phyloP scores from a whole-genome alignment of 2,113 vertebrate species.

The Chaetodon auriga region DNA sequence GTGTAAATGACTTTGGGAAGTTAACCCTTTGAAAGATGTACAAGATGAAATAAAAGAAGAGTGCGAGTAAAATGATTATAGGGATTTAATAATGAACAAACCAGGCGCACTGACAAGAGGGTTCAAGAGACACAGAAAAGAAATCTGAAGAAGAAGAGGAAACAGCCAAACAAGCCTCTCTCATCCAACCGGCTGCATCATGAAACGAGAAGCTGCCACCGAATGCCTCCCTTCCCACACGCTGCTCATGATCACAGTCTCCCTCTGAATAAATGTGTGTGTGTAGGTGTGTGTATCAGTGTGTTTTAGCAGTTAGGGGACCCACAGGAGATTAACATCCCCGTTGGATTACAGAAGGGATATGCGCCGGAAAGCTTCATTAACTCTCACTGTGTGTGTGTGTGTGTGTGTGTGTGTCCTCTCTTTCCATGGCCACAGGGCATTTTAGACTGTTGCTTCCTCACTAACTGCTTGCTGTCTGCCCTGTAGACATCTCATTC shows the following conservation, averaged over 20 bases:
- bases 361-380: slow-evolving; percentile 62
- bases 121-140: slow-evolving; percentile 27
- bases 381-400: slow-evolving; percentile 45
- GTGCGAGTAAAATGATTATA: slow-evolving; percentile 16
- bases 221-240: slow-evolving; percentile 57
- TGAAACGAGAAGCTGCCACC: slow-evolving; percentile 39
- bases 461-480: slow-evolving; percentile 58
- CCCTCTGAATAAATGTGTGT: slow-evolving; percentile 31
- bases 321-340: slow-evolving; percentile 65
- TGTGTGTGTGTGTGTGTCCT: slow-evolving; percentile 31
- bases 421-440: slow-evolving; percentile 45
- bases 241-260: slow-evolving; percentile 41
- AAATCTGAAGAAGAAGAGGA: slow-evolving; percentile 1
- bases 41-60: not conserved
- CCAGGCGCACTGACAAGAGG: not conserved
- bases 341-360: slow-evolving; percentile 56
- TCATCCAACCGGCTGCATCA: slow-evolving; percentile 46
- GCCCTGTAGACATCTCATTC: slow-evolving; percentile 68
- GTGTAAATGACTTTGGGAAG: not conserved
- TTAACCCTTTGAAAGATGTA: not conserved
- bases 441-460: slow-evolving; percentile 52
- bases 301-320: slow-evolving; percentile 44
- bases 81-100: slow-evolving; percentile 38
- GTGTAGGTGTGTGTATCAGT: slow-evolving; percentile 51
- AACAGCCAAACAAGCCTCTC: slow-evolving; percentile 28